Evolutionary conservation across 2,888 invertebrate genomes (phyloP).

Genomic region (Ceriagrion tenellum): DNA sequence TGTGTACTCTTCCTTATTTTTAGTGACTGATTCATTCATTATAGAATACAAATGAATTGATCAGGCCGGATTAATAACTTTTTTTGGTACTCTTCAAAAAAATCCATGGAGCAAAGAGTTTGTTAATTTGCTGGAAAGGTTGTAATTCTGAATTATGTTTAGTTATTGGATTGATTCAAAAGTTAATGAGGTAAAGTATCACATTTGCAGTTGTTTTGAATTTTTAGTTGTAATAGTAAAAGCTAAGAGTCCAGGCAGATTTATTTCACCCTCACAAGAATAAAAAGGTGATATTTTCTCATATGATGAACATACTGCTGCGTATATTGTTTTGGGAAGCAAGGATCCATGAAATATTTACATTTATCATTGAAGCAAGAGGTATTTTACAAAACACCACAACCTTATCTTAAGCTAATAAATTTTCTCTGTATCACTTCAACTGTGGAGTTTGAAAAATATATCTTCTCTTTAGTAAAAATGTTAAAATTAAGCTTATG

Average conservation of each 20-base stretch:
- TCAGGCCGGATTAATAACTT: background rate
- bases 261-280: background rate
- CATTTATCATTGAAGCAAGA: background rate
- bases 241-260: constrained; percentile 22
- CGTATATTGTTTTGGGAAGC: background rate
- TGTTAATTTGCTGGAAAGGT: background rate
- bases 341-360: constrained; percentile 40
- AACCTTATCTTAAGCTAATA: background rate
- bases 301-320: constrained; percentile 7
- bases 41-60: background rate
- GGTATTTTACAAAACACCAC: background rate
- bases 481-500: background rate
- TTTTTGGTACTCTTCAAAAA: background rate
- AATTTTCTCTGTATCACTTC: background rate
- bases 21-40: background rate
- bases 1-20: background rate
- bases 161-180: background rate
- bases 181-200: background rate
- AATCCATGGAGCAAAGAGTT: background rate
- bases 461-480: background rate
- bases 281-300: background rate
- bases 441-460: constrained; percentile 3
- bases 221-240: background rate
- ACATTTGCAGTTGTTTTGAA: background rate
- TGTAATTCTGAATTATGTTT: background rate